Conservation (phyloP, 2,113 vertebrate species). For the Onychorhynchus coronatus region DNA sequence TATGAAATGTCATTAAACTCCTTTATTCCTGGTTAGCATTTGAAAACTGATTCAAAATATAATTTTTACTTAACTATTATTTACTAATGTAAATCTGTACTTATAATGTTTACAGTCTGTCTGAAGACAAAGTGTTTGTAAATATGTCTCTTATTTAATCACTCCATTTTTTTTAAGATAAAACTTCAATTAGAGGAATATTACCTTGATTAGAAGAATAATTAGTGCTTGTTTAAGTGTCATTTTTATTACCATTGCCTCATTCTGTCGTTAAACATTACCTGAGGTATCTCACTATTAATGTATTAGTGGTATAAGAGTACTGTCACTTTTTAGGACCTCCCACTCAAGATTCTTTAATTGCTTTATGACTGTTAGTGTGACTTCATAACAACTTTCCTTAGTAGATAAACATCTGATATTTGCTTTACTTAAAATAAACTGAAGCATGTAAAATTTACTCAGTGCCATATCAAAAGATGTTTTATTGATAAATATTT, state of each 20-base stretch:
- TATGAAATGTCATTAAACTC: background rate
- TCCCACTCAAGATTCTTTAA: background rate
- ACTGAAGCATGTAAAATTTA: background rate
- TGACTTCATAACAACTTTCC: background rate
- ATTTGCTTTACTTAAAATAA: background rate
- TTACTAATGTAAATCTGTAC: background rate
- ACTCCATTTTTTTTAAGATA: background rate
- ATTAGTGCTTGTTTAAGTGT: background rate
- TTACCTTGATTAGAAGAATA: background rate
- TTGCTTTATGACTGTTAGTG: conserved; percentile 17
- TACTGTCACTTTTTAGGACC: background rate
- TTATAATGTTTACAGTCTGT: background rate
- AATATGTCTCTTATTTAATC: background rate
- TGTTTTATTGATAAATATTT: background rate
- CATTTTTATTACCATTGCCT: background rate
- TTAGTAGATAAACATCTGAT: background rate
- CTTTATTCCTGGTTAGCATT: background rate
- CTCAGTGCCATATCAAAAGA: background rate
- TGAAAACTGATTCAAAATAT: background rate
- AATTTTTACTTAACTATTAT: background rate
- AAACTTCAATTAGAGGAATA: background rate
- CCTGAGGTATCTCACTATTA: background rate
- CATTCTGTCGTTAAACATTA: conserved; percentile 46
- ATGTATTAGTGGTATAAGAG: background rate
- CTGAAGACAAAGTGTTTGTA: background rate